These are phyloP conservation scores for Dicaeum eximium DNA, from an alignment of 2,113 vertebrate species.

Conservation along the genomic window DNA sequence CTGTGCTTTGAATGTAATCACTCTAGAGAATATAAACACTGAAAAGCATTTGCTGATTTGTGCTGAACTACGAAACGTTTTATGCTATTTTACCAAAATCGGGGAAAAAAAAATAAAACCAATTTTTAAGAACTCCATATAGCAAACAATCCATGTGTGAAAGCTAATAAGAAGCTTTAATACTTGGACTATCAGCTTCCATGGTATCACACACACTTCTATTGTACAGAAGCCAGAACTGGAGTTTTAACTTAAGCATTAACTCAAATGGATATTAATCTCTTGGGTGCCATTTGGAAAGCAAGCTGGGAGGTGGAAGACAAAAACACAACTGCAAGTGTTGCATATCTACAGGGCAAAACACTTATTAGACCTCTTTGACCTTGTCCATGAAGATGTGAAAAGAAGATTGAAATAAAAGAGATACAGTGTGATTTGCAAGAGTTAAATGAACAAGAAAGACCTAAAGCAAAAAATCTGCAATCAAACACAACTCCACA, in stretches of 20 bases:
- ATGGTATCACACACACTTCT: not conserved
- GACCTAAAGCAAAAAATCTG: not conserved
- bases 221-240: not conserved
- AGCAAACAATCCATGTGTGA: not conserved
- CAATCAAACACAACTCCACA: not conserved
- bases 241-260: conserved; percentile 12
- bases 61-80: not conserved
- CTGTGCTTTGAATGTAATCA: not conserved
- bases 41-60: not conserved
- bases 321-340: not conserved
- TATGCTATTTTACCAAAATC: not conserved
- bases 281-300: conserved; percentile 1
- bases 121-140: not conserved
- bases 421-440: not conserved
- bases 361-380: not conserved
- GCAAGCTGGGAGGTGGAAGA: not conserved
- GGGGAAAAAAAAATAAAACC: not conserved
- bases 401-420: not conserved
- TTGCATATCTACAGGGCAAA: not conserved
- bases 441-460: not conserved
- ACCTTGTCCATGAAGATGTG: not conserved
- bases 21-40: not conserved
- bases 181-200: not conserved
- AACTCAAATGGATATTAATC: conserved; percentile 39
- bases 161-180: conserved; percentile 12